phyloP scores from a whole-genome alignment of 2,113 vertebrate species.

The Gymnogyps californianus region DNA sequence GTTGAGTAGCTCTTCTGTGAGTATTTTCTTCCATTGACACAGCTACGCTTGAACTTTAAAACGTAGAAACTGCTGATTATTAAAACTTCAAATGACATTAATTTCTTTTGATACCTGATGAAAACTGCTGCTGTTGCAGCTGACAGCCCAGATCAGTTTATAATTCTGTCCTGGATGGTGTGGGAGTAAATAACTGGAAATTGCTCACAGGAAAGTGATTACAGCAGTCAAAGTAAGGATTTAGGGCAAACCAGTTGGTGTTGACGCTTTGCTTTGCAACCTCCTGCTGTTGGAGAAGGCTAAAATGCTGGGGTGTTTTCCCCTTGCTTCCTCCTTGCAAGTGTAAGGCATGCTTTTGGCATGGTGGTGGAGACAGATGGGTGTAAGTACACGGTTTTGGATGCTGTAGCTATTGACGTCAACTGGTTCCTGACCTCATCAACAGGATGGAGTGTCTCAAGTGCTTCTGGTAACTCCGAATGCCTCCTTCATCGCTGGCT shows the following conservation, averaged over 20 bases:
- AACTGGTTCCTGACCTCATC: background rate
- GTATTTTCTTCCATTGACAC: background rate
- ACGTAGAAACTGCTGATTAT: background rate
- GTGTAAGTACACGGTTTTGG: background rate
- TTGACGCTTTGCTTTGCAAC: background rate
- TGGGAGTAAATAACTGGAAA: constrained; percentile 2
- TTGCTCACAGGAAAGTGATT: background rate
- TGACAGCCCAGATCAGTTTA: background rate
- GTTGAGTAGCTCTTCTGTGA: background rate
- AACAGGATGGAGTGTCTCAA: background rate
- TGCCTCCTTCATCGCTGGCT: background rate
- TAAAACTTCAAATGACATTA: background rate
- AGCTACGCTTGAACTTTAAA: constrained; percentile 17
- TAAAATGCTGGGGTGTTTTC: background rate
- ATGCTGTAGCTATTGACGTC: background rate
- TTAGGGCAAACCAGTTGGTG: background rate
- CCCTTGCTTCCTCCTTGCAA: background rate
- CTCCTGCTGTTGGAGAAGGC: background rate
- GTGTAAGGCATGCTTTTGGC: background rate
- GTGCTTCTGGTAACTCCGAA: background rate
- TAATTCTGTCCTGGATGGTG: background rate
- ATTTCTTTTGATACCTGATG: constrained; percentile 28
- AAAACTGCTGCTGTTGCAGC: constrained; percentile 3
- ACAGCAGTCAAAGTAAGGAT: background rate
- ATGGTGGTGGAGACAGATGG: background rate